Evolutionary conservation across 1,140 invertebrate genomes (phyloP).

Genomic region (Drosophila grimshawi): DNA sequence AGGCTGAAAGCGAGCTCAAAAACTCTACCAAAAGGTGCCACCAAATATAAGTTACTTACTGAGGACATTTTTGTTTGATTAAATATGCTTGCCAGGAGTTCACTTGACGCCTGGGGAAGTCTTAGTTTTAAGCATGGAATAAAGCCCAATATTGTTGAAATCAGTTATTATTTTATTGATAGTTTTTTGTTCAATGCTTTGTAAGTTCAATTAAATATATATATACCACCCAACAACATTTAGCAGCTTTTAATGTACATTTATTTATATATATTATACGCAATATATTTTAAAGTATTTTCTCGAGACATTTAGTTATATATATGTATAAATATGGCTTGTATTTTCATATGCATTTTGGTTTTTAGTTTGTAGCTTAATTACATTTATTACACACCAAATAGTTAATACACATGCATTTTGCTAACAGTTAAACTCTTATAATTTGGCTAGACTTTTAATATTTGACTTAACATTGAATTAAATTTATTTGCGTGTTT

Average conservation of each 20-base stretch:
- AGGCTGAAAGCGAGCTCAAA: conserved; percentile 42
- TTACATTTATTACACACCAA: conserved; percentile 42
- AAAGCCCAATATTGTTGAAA: conserved; percentile 5
- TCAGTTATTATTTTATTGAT: conserved; percentile 43
- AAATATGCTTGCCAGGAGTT: background rate
- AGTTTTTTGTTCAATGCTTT: conserved; percentile 48
- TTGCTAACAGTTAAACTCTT: conserved; percentile 46
- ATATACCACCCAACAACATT: conserved; percentile 63
- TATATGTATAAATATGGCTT: conserved; percentile 12
- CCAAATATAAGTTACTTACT: conserved; percentile 47
- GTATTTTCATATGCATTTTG: conserved; percentile 19
- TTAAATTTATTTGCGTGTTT: conserved; percentile 35
- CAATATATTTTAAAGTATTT: conserved; percentile 39
- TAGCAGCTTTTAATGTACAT: conserved; percentile 38
- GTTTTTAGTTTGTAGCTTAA: conserved; percentile 23
- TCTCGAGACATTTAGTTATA: conserved; percentile 35
- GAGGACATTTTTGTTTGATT: conserved; percentile 52
- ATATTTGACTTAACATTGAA: conserved; percentile 7
- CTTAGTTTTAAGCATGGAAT: conserved; percentile 44
- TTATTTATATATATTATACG: conserved; percentile 29
- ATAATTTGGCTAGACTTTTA: conserved; percentile 48
- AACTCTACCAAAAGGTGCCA: conserved; percentile 51
- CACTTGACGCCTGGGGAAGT: conserved; percentile 49
- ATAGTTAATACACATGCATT: conserved; percentile 43
- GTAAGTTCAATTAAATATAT: conserved; percentile 55